Conservation (phyloP, 1,140 invertebrate species). For the Camponotus pennsylvanicus region DNA sequence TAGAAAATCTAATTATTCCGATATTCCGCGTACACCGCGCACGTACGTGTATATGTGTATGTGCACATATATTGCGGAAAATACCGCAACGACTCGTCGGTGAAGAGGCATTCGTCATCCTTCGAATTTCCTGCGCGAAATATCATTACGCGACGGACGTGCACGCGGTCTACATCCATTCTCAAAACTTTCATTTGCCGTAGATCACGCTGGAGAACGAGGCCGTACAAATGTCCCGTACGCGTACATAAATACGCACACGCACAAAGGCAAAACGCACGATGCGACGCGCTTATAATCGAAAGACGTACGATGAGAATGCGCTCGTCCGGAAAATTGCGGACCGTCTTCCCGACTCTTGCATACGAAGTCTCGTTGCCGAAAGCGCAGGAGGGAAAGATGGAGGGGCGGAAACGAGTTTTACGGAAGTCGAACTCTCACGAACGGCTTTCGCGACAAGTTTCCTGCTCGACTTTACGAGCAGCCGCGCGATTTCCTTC, state of each 20-base stretch:
- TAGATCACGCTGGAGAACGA: constrained; percentile 43
- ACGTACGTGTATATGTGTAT: neutral
- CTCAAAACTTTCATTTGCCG: constrained; percentile 53
- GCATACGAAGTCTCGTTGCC: constrained; percentile 2
- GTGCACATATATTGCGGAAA: neutral
- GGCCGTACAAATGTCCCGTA: too few relatives aligned
- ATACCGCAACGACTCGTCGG: neutral
- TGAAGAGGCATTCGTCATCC: constrained; percentile 55
- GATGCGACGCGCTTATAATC: constrained; percentile 60
- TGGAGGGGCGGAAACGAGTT: neutral
- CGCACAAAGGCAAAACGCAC: neutral
- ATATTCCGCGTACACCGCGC: neutral
- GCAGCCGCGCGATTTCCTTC: constrained; percentile 40
- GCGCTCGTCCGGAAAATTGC: constrained; percentile 67
- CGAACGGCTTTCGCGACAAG: constrained; percentile 66
- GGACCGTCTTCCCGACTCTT: constrained; percentile 20
- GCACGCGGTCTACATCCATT: constrained; percentile 34
- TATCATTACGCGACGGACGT: constrained; percentile 46
- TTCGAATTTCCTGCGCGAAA: constrained; percentile 60
- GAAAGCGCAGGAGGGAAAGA: neutral
- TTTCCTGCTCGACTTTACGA: constrained; percentile 57
- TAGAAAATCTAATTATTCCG: constrained; percentile 41
- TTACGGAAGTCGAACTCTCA: constrained; percentile 30
- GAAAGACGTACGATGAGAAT: constrained; percentile 30
- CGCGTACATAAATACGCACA: too few relatives aligned